Conservation (phyloP, 2,113 vertebrate species). For the Balaeniceps rex region DNA sequence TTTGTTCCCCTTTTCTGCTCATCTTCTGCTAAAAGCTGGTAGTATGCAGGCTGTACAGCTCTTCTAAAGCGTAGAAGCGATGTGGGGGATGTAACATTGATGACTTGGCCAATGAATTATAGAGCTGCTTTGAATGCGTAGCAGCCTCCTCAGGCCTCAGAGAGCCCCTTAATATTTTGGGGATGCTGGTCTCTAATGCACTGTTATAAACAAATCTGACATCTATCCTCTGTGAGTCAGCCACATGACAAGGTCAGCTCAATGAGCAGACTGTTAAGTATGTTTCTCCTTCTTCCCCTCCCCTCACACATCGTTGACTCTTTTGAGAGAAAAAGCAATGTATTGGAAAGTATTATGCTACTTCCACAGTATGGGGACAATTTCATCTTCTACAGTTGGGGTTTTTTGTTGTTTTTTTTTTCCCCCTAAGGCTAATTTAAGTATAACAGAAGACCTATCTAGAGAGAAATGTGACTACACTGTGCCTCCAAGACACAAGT, state of each 20-base stretch:
- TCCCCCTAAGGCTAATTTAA: not conserved
- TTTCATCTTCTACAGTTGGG: not conserved
- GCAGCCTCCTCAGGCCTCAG: not conserved
- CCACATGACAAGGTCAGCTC: not conserved
- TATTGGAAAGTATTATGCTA: not conserved
- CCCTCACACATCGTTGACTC: not conserved
- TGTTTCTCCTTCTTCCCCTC: not conserved
- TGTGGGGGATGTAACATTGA: not conserved
- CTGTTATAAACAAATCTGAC: not conserved
- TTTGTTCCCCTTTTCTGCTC: not conserved
- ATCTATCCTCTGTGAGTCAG: not conserved
- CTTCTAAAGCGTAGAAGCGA: not conserved
- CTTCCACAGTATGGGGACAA: not conserved
- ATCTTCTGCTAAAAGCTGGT: not conserved
- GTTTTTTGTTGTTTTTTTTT: not conserved
- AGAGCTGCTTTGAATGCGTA: not conserved
- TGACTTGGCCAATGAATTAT: not conserved
- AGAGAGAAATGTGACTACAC: not conserved
- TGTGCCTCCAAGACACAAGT: not conserved
- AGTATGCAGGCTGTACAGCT: not conserved
- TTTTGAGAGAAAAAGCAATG: not conserved
- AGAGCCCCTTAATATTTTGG: not conserved
- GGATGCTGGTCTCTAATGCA: not conserved
- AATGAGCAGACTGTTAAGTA: not conserved
- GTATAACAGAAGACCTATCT: not conserved